A percentile compares a stretch with the other conserved stretches of the same genome.
phyloP scores from a whole-genome alignment of 2,797 vertebrate genomes.

The Rhinophrynus dorsalis region DNA sequence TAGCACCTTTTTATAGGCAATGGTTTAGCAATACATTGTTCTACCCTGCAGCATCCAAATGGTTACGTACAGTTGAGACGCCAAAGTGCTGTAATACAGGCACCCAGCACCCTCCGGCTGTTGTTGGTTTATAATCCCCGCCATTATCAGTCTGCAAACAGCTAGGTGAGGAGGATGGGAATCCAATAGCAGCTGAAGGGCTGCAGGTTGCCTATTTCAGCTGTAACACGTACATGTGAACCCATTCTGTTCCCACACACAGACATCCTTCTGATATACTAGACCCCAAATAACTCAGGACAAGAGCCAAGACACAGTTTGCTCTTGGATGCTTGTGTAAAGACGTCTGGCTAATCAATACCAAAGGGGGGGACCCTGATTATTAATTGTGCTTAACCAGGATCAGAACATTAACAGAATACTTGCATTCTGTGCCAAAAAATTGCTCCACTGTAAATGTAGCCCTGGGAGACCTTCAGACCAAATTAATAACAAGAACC shows the following conservation, averaged over 20 bases:
- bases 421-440: slow-evolving; percentile 20
- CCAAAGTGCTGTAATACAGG: too few species aligned
- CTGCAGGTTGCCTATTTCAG: too few species aligned
- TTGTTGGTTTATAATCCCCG: too few species aligned
- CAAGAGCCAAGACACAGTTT: slow-evolving; percentile 7
- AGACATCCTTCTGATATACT: neutral
- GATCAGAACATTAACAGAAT: neutral
- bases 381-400: neutral
- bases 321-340: neutral
- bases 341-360: slow-evolving; percentile 2
- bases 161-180: too few species aligned
- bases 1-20: too few species aligned
- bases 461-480: slow-evolving; percentile 31
- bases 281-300: neutral
- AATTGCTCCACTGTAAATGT: slow-evolving; percentile 18
- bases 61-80: neutral
- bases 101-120: too few species aligned
- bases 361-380: neutral
- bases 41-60: too few species aligned
- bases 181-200: too few species aligned
- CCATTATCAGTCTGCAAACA: too few species aligned
- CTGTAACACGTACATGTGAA: too few species aligned
- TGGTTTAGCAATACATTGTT: too few species aligned
- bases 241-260: neutral
- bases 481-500: slow-evolving; percentile 35